Conservation (phyloP, 2,113 vertebrate species). For the Laterallus jamaicensis region DNA sequence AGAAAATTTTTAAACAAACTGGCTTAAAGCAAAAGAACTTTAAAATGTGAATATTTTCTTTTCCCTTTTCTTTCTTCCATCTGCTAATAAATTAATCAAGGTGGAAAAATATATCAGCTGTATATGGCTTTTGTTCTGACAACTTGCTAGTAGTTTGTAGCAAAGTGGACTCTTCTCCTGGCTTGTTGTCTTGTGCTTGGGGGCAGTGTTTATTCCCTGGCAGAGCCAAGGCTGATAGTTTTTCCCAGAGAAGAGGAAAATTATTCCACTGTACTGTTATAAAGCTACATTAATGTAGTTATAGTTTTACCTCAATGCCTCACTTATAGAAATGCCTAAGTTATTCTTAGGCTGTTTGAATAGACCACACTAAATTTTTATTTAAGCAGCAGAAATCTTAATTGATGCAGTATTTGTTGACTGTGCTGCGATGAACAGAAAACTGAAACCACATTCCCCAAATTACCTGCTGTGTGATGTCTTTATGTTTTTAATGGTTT, state of each 20-base stretch:
- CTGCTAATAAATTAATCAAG: too few species aligned
- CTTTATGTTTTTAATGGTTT: slow-evolving; percentile 48
- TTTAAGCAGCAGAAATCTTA: slow-evolving; percentile 3
- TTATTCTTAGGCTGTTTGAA: background rate
- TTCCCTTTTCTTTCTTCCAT: too few species aligned
- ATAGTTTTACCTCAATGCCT: background rate
- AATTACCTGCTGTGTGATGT: slow-evolving; percentile 34
- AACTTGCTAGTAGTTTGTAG: background rate
- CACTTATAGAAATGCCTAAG: background rate
- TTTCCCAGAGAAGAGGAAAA: background rate
- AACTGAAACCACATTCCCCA: slow-evolving; percentile 29
- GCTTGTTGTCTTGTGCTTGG: background rate
- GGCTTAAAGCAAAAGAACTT: background rate
- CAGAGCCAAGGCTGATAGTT: background rate
- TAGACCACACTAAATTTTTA: background rate
- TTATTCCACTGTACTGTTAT: background rate
- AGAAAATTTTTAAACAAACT: background rate
- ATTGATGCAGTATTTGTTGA: slow-evolving; percentile 48
- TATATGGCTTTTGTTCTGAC: background rate
- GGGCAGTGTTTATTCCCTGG: background rate
- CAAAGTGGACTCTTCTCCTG: background rate
- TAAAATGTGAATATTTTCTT: background rate
- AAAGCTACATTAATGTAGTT: background rate
- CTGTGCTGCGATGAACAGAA: slow-evolving; percentile 25
- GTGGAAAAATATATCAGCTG: background rate